A percentile compares a stretch with the other conserved stretches of the same genome.
Conservation (phyloP, 2,888 invertebrate species). For the Scaptomyza flava region DNA sequence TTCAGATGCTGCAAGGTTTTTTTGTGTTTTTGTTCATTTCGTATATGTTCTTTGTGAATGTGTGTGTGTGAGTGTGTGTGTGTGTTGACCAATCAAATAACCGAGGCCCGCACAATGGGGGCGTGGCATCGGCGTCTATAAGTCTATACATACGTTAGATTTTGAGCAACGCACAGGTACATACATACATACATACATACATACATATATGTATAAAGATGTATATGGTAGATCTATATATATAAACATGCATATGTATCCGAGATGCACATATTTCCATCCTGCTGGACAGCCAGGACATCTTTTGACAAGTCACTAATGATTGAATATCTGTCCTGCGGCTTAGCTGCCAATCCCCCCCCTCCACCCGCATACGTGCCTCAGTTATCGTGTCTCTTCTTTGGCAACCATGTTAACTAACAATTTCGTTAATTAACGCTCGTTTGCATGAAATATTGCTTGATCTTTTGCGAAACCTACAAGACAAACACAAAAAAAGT, state of each 20-base stretch:
- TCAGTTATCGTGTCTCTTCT: not conserved
- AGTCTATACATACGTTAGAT: constrained; percentile 3
- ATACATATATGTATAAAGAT: constrained; percentile 10
- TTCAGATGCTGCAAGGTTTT: constrained; percentile 39
- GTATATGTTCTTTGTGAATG: constrained; percentile 8
- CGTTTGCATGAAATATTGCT: constrained; percentile 3
- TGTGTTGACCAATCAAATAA: constrained; percentile 66
- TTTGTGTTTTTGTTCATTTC: not conserved
- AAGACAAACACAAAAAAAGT: not conserved
- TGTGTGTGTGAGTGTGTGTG: constrained; percentile 4
- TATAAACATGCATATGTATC: not conserved
- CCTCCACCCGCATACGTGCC: not conserved
- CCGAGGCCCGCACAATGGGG: constrained; percentile 54
- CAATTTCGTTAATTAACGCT: constrained; percentile 34
- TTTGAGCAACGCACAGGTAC: constrained; percentile 34
- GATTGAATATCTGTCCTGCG: constrained; percentile 28
- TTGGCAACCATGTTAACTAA: constrained; percentile 13
- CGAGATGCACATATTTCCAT: not conserved
- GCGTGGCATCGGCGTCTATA: constrained; percentile 64
- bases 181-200: constrained; percentile 11
- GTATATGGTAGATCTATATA: not conserved
- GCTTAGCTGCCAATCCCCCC: not conserved
- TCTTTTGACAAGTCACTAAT: constrained; percentile 38
- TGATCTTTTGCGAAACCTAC: not conserved
- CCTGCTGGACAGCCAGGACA: constrained; percentile 1